Base-by-base conservation (phyloP, 2,113 vertebrate genomes). In the Gnathonemus longibarbis region DNA sequence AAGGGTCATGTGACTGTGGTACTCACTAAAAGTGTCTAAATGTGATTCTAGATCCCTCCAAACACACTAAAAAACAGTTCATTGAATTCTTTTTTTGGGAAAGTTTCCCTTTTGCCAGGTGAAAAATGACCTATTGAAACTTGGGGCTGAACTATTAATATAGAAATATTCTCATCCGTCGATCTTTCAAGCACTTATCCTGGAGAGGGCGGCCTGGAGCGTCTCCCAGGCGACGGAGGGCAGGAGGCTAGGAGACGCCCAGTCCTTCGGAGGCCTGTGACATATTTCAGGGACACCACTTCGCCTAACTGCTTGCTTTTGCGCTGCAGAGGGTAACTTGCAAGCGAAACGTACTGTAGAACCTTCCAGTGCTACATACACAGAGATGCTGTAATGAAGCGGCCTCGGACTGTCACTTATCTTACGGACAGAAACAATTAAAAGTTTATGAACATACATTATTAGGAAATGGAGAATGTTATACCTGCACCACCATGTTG, bases 401-500 rank as follows among this genome's bases (percentile, higher is more conserved):
- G 10, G 1, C n/a, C n/a, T 66, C 24, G n/a, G 62, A 10, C 62
- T 66, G 58, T n/a, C 58, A n/a, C 58, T 19, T 3, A n/a, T n/a
- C 8, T 62, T n/a, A 62, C 58, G 2, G 24, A 62, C 1, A 62
- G 21, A 62, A 62, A n/a, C 58, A 9, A 35, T 35, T 77, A 39
- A 19, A 3, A 39, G 13, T 27, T 48, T 3, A 86, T 86, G n/a
- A 49, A 15, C 27, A 5, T 85, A n/a, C 2, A 10, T 24, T n/a
- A 27, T 15, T 27, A 27, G 42, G 3, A 85, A 48, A 46, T 1
- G 0, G 15, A 42, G 3, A 6, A 27, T 27, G 27, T 49, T 42
- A 62, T 89, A 94, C 93, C 92, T 94, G 93, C 58, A 92, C 89
- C 46, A 91, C 91, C 27, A 87, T 91, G 91, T 90, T 91, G 70